A percentile compares a stretch with the other conserved stretches of the same genome.
Conservation (phyloP, 1,140 invertebrate species). For the Hestina assimilis region DNA sequence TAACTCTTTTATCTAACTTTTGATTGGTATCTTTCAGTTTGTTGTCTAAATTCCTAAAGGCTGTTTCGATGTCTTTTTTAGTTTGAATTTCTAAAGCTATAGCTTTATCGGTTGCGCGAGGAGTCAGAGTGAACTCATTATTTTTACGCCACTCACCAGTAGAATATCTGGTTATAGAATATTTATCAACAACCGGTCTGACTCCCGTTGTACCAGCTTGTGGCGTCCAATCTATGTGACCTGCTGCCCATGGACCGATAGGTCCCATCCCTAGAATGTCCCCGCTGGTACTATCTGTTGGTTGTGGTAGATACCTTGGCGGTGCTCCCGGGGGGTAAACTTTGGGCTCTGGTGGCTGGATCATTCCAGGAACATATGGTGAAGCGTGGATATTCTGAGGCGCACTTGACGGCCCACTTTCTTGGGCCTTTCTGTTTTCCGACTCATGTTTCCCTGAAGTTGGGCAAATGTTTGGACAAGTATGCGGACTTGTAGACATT, state of each 20-base stretch:
- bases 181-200: conserved; percentile 85
- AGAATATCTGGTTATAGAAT: conserved; percentile 85
- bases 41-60: conserved; percentile 79
- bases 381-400: conserved; percentile 35
- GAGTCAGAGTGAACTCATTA: conserved; percentile 70
- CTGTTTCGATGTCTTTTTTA: conserved; percentile 53
- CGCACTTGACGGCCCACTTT: conserved; percentile 23
- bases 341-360: conserved; percentile 54
- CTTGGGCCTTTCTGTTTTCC: conserved; percentile 22
- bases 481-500: conserved; percentile 38
- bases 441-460: not conserved
- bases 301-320: conserved; percentile 61
- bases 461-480: conserved; percentile 44
- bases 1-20: conserved; percentile 79
- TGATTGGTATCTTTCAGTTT: conserved; percentile 81
- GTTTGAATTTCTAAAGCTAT: conserved; percentile 40
- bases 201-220: conserved; percentile 84
- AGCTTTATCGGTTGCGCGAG: conserved; percentile 54
- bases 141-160: conserved; percentile 84
- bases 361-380: conserved; percentile 56
- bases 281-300: conserved; percentile 62
- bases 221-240: conserved; percentile 84
- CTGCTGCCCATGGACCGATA: conserved; percentile 85
- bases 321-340: conserved; percentile 55
- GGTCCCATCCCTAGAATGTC: conserved; percentile 60